phyloP scores from a whole-genome alignment of 2,888 invertebrate genomes.

The Bedellia somnulentella region DNA sequence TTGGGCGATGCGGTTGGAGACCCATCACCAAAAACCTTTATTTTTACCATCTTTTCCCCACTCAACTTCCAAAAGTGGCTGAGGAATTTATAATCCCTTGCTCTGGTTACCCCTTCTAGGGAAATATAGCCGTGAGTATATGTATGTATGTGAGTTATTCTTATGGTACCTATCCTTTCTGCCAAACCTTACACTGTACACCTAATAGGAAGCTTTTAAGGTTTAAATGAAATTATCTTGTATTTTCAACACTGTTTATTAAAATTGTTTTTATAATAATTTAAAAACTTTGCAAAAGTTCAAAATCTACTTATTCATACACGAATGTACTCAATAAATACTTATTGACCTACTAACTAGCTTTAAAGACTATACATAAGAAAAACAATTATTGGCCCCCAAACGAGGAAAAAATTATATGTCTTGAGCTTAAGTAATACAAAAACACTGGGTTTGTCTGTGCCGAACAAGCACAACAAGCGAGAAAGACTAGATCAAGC shows the following conservation, averaged over 20 bases:
- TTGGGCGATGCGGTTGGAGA: too few species aligned
- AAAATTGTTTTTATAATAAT: conserved; percentile 50
- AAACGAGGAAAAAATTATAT: conserved; percentile 25
- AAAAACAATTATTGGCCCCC: conserved; percentile 46
- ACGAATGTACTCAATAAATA: conserved; percentile 49
- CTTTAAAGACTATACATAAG: conserved; percentile 20
- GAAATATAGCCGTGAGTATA: too few species aligned
- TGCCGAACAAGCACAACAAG: conserved; percentile 38
- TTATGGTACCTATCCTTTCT: too few species aligned
- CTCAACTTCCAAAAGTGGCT: too few species aligned
- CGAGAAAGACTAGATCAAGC: conserved; percentile 58
- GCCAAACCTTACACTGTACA: too few species aligned
- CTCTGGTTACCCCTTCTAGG: too few species aligned
- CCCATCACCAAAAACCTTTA: too few species aligned
- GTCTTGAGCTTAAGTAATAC: conserved; percentile 27
- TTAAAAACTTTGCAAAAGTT: conserved; percentile 53
- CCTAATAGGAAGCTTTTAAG: too few species aligned
- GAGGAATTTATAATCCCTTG: too few species aligned
- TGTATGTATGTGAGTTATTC: too few species aligned
- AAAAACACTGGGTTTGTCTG: conserved; percentile 31
- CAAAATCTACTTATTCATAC: conserved; percentile 44
- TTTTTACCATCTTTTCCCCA: too few species aligned
- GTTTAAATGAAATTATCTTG: too few species aligned
- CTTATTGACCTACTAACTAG: conserved; percentile 41
- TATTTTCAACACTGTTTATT: conserved; percentile 53